These are phyloP conservation scores for Varecia variegata DNA, from an alignment of 2,797 vertebrate genomes.

Conservation along the genomic window DNA sequence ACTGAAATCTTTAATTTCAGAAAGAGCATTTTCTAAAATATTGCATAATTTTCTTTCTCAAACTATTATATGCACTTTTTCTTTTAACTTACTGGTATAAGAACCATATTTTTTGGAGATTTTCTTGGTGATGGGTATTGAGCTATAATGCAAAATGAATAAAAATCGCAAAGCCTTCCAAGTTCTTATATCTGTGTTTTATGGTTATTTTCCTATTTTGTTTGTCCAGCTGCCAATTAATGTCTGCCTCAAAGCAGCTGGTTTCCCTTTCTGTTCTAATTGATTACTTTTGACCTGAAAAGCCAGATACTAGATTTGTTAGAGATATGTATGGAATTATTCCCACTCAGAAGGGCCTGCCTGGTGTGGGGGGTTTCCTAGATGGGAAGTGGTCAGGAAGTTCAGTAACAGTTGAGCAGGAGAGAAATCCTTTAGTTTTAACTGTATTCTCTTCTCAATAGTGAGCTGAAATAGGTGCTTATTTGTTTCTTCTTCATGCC, in stretches of 20 bases:
- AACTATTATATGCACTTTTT: not conserved
- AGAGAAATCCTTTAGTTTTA: not conserved
- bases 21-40: constrained; percentile 24
- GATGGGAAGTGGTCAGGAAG: not conserved
- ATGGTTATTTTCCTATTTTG: not conserved
- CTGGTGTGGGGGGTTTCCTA: not conserved
- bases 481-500: not conserved
- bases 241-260: not conserved
- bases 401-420: not conserved
- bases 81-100: not conserved
- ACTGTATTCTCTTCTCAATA: not conserved
- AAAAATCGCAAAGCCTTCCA: not conserved
- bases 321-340: not conserved
- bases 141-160: not conserved
- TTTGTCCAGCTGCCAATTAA: not conserved
- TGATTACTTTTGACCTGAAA: constrained; percentile 30
- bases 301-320: not conserved
- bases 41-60: not conserved
- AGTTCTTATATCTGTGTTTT: not conserved
- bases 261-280: constrained; percentile 2
- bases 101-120: not conserved
- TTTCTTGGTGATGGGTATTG: not conserved
- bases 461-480: not conserved
- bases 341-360: not conserved
- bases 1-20: not conserved